A percentile compares a stretch with the other conserved stretches of the same genome.
These are phyloP conservation scores for Brachionus koreanus DNA, from an alignment of 1,140 invertebrate species.

Conservation along the genomic window DNA sequence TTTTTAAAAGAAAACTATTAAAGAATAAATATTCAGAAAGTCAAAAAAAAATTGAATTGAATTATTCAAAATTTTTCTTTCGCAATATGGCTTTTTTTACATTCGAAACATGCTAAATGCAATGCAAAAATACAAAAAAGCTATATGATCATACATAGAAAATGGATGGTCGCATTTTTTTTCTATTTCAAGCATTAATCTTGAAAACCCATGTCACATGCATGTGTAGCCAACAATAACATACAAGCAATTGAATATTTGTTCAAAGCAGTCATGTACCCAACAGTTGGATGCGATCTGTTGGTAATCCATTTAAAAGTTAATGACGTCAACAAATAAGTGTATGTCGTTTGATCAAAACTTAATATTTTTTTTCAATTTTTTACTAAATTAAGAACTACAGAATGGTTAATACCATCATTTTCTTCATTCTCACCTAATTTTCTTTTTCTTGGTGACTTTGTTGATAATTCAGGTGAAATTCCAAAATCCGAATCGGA, in stretches of 20 bases:
- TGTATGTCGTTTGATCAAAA: conserved; percentile 46
- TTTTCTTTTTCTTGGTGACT: background rate
- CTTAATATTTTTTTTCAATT: background rate
- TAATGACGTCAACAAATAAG: conserved; percentile 50
- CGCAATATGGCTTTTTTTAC: background rate
- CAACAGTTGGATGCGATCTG: conserved; percentile 52
- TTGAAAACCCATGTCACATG: background rate
- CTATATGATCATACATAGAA: background rate
- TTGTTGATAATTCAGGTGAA: conserved; percentile 45
- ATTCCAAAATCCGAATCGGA: conserved; percentile 5
- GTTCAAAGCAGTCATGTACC: conserved; percentile 55
- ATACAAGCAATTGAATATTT: conserved; percentile 45
- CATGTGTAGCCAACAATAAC: background rate
- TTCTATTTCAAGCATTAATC: background rate
- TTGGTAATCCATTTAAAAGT: conserved; percentile 55
- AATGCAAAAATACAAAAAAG: background rate
- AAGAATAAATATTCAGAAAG: too few species aligned
- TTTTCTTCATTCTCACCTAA: conserved; percentile 4
- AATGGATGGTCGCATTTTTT: conserved; percentile 37
- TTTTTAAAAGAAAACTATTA: too few species aligned
- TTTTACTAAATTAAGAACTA: conserved; percentile 9
- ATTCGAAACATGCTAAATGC: background rate
- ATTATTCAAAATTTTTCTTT: too few species aligned
- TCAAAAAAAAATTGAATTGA: too few species aligned
- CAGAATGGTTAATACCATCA: conserved; percentile 11